A percentile compares a stretch with the other conserved stretches of the same genome.
These are phyloP conservation scores for Aphaenogaster rudis DNA, from an alignment of 1,140 invertebrate species.

Conservation along the genomic window DNA sequence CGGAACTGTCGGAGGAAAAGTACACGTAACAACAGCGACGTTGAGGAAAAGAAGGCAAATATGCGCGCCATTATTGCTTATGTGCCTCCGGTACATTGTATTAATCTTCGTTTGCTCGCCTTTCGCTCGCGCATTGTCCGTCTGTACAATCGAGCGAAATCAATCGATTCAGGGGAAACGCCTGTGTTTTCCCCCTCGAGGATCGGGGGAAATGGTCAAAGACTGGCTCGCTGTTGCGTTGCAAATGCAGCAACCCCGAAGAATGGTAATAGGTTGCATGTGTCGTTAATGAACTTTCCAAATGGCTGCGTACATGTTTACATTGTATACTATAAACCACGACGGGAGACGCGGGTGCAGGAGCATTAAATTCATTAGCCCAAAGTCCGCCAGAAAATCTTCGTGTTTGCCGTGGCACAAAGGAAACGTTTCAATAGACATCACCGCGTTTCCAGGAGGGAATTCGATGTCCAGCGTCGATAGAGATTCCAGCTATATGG, in stretches of 20 bases:
- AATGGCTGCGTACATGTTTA: conserved; percentile 38
- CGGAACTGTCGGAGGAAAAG: conserved; percentile 9
- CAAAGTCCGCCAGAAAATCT: conserved; percentile 39
- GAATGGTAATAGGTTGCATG: conserved; percentile 44
- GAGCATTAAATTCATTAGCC: conserved; percentile 39
- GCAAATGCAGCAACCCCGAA: conserved; percentile 48
- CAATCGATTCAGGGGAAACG: conserved; percentile 76
- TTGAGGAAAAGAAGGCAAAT: conserved; percentile 43
- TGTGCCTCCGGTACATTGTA: conserved; percentile 66
- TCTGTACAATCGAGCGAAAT: conserved; percentile 77
- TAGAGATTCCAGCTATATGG: conserved; percentile 34
- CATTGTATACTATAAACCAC: conserved; percentile 32
- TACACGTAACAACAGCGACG: conserved; percentile 38
- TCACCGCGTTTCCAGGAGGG: conserved; percentile 14
- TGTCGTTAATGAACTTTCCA: conserved; percentile 32
- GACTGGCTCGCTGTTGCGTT: conserved; percentile 29
- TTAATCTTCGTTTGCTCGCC: conserved; percentile 81
- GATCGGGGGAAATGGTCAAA: conserved; percentile 24
- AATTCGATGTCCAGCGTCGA: conserved; percentile 26
- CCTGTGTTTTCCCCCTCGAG: conserved; percentile 58
- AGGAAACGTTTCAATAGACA: conserved; percentile 39
- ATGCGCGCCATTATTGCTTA: conserved; percentile 29
- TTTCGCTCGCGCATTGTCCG: conserved; percentile 78
- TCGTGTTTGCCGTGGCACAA: conserved; percentile 30
- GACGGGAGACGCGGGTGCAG: not conserved